Evolutionary conservation across 2,113 vertebrate species (phyloP), one percentile per base, ranked within the genome.

Genomic region (Hippoglossus stenolepis): DNA sequence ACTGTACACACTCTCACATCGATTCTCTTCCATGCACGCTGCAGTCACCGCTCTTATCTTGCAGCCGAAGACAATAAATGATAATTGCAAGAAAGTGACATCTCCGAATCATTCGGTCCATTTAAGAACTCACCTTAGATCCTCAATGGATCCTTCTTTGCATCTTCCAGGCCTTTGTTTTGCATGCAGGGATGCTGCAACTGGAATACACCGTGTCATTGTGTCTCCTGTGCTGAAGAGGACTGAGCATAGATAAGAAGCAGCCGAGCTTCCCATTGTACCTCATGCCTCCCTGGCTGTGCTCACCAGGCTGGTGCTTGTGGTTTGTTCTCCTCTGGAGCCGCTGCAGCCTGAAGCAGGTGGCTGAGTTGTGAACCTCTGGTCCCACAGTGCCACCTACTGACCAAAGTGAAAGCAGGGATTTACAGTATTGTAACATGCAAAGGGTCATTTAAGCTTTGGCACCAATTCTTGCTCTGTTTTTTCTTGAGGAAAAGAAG

Each of bases 381-480:
- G 87, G 83, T 88, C 62, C 89, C 89, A 93, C 90, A 94, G 85
- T 89, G 94, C 92, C 94, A 83, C 90, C 94, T 94, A 87, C 49
- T 87, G 94, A 45, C 12, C 1, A n/a, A 67, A 2, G 18, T 17
- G 47, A 51, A 18, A 51, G 47, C n/a, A 54, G n/a, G 53, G 21
- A 21, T 21, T 20, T 10, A 10, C 7, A 54, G n/a, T 21, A 54
- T 31, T 31, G 1, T 31, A 1, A 31, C 6, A 31, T 51, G 47
- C 47, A 51, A 17, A 17, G 59, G 51, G 23, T 45, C 68, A 54
- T 54, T 54, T 21, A 21, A 21, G 53, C n/a, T 5, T 57, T 3
- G 51, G 51, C 51, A 9, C 20, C 20, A 9, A 54, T 20, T 20
- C 47, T 17, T 18, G 6, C 40, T 43, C 40, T 12, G 40, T 38